A percentile compares a stretch with the other conserved stretches of the same genome.
Evolutionary conservation across 2,113 vertebrate species (phyloP).

Genomic region (Uropsilus gracilis): DNA sequence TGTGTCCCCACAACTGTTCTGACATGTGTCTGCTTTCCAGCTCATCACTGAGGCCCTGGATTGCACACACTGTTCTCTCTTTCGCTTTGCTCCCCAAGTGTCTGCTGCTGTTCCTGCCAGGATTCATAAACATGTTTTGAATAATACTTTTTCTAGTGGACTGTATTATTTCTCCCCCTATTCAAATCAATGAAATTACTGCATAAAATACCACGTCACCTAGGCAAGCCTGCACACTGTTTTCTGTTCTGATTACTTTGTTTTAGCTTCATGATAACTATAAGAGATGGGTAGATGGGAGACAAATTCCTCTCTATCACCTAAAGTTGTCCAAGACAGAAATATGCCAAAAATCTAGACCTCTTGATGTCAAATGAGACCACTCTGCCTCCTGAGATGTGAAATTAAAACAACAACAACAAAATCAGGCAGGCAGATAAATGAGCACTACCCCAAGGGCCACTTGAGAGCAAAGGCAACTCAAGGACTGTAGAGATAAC

Average conservation of each 20-base stretch:
- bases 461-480: constrained; percentile 4
- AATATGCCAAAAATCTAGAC: constrained; percentile 8
- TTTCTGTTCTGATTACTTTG: constrained; percentile 35
- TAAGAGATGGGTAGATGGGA: not conserved
- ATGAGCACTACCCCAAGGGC: not conserved
- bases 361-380: not conserved
- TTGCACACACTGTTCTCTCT: not conserved
- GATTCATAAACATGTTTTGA: constrained; percentile 52
- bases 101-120: not conserved
- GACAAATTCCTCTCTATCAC: not conserved
- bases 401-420: constrained; percentile 33
- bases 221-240: not conserved
- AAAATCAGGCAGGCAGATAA: not conserved
- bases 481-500: constrained; percentile 31
- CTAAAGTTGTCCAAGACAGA: constrained; percentile 4
- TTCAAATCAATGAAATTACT: constrained; percentile 16
- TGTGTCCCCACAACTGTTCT: not conserved
- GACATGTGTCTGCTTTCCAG: not conserved
- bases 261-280: not conserved
- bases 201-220: not conserved
- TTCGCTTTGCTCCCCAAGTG: constrained; percentile 28
- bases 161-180: not conserved
- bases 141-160: constrained; percentile 33
- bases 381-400: constrained; percentile 12
- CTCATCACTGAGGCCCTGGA: not conserved